A percentile compares a stretch with the other conserved stretches of the same genome.
Evolutionary conservation across 2,888 invertebrate species (phyloP).

Genomic region (Oxyteleia sp.): DNA sequence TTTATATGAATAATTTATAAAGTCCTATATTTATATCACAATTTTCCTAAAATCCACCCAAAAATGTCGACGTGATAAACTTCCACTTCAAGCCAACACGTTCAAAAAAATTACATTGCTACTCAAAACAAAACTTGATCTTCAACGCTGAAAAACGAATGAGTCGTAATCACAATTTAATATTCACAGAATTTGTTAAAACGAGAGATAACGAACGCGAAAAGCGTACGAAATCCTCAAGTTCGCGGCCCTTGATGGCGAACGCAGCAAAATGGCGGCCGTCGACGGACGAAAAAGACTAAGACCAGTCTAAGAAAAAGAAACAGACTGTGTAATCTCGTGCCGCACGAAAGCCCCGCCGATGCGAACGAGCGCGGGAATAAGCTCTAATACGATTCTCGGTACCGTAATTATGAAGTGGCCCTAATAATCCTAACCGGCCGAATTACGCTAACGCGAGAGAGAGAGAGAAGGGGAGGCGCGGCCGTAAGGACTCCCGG

Average conservation of each 20-base stretch:
- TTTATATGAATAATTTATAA: no score
- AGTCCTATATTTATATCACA: no score
- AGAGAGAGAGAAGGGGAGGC: slow-evolving; percentile 11
- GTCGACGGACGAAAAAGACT: slow-evolving; percentile 39
- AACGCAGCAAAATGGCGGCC: slow-evolving; percentile 66
- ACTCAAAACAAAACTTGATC: no score
- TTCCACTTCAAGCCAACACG: no score
- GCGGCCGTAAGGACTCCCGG: slow-evolving; percentile 55
- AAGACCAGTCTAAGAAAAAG: slow-evolving; percentile 54
- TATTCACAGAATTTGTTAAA: slow-evolving; percentile 13
- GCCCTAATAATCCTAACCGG: slow-evolving; percentile 73
- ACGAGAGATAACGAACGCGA: slow-evolving; percentile 8
- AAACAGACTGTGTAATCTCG: slow-evolving; percentile 58
- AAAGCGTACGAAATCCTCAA: slow-evolving; percentile 18
- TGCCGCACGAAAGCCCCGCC: slow-evolving; percentile 67
- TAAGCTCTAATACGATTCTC: slow-evolving; percentile 74
- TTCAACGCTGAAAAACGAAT: no score
- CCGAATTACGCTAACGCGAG: slow-evolving; percentile 75
- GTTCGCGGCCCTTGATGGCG: slow-evolving; percentile 53
- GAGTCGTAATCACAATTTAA: neutral
- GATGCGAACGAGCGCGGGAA: slow-evolving; percentile 46
- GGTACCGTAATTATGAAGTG: slow-evolving; percentile 74
- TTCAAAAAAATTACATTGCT: no score
- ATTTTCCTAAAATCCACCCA: no score
- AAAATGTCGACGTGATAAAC: no score